Evolutionary conservation across 2,113 vertebrate genomes (phyloP), one percentile per base, ranked within the genome.

Genomic region (Dunckerocampus dactyliophorus): DNA sequence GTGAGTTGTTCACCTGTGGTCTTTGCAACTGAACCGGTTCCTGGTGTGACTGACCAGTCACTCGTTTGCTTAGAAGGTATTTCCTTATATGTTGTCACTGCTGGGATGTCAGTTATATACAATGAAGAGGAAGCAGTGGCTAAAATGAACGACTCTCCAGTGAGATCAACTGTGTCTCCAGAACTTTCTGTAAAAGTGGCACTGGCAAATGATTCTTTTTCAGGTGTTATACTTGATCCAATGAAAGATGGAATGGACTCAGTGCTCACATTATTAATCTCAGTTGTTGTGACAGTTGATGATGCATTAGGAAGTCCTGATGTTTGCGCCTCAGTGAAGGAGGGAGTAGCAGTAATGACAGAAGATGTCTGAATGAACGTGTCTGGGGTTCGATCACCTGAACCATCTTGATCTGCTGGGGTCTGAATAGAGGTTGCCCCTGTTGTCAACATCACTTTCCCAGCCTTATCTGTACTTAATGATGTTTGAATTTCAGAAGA

Each of bases 151-250:
- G 47, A 64, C 6, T 46, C 43, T 19, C 3, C 48, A 21, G 34
- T 28, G 1, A 51, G 24, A 15, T 57, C 46, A 1, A 3, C 3
- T 1, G 0, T 39, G 9, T 61, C 28, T 47, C 19, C 59, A 48
- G 69, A 65, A 17, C 45, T 8, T 0, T 70, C 69, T 10, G 0
- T 0, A 3, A 8, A 1, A 14, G 5, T 47, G 16, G 10, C 10
- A 0, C 12, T 7, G 4, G 14, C 46, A 21, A 28, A 49, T 21
- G 54, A 55, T 53, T 52, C 0, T 14, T 43, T 31, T 21, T 45
- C 51, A 20, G 47, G 21, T 31, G 39, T 59, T 46, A 16, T 15
- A 17, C 56, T 59, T 59, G 72, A 48, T 45, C 22, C 55, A n/a
- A 3, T 55, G 4, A 45, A 4, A 0, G 53, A 57, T 34, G 56